These are phyloP conservation scores for Nemurella pictetii DNA, from an alignment of 2,888 invertebrate species.

Conservation along the genomic window DNA sequence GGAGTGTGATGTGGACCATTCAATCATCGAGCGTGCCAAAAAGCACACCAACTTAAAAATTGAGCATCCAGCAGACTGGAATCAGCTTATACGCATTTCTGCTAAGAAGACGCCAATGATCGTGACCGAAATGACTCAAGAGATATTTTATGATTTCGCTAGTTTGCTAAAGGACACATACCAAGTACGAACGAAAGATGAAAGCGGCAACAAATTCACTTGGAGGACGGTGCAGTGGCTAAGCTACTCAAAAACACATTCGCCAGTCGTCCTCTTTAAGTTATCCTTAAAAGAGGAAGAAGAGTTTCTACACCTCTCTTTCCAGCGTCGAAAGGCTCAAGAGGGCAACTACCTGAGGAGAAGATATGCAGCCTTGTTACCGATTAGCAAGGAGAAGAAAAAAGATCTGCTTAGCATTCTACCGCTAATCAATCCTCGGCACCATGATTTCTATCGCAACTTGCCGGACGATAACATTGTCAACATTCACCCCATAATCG, in stretches of 20 bases:
- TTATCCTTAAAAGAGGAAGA: neutral
- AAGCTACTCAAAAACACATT: neutral
- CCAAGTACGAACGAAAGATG: neutral
- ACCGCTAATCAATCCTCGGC: neutral
- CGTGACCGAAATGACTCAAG: neutral
- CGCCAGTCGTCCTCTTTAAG: neutral
- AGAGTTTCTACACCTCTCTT: neutral
- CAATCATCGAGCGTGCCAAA: constrained; percentile 22
- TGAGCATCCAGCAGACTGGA: constrained; percentile 1
- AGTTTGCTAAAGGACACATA: neutral
- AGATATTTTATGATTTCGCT: neutral
- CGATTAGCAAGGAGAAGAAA: constrained; percentile 23
- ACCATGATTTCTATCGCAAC: constrained; percentile 3
- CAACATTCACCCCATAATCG: neutral
- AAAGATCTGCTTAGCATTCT: neutral
- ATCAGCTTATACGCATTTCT: constrained; percentile 9
- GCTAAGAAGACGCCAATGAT: neutral
- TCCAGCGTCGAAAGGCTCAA: neutral
- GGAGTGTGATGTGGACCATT: constrained; percentile 31
- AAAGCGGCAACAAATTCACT: neutral
- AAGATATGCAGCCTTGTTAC: neutral
- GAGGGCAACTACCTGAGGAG: neutral
- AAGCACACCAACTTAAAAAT: constrained; percentile 5
- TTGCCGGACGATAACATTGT: neutral
- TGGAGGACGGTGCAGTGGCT: neutral